Evolutionary conservation across 2,113 vertebrate genomes (phyloP), one percentile per base, ranked within the genome.

Genomic region (Antechinus stuartii): DNA sequence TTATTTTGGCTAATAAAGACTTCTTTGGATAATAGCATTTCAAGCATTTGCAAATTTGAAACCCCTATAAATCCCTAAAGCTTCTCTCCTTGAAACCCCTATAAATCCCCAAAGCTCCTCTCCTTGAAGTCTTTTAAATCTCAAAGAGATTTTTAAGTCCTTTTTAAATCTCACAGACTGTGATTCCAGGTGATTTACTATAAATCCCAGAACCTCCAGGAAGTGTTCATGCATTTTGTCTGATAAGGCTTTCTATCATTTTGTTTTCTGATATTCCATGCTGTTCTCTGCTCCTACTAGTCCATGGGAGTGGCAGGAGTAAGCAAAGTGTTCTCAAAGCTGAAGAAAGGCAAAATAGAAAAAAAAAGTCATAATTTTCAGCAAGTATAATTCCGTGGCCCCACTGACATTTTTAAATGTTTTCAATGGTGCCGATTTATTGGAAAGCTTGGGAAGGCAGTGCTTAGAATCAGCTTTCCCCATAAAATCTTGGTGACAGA

Each of bases 361-460:
- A 52, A 95, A 55, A 95, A 95, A 97, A 95, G 7, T 0, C 92
- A 90, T 96, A 24, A 97, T 97, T 97, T 97, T 95, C 95, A 92
- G 91, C 46, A 92, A 91, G 30, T 55, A 94, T 84, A 50, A 92
- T 97, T 96, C 94, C 92, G 54, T 95, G 95, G 94, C 93, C 94
- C 94, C 95, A 46, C 95, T 96, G 97, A 97, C 97, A 94, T 93
- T 96, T 92, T 96, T 91, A 94, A 98, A 92, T 94, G 94, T 95
- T 98, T 96, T 96, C 98, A 97, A 91, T 89, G 22, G 92, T 0
- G 30, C 93, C 97, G 98, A 98, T 98, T 98, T 98, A 95, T 97
- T 90, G 91, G 93, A 93, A 97, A 94, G 93, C 95, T 98, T 94
- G 91, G 61, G 97, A 94, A 98, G 92, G 55, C 19, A 94, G 92